Base-by-base conservation (phyloP, 2,888 invertebrate species). In the Melieria crassipennis region DNA sequence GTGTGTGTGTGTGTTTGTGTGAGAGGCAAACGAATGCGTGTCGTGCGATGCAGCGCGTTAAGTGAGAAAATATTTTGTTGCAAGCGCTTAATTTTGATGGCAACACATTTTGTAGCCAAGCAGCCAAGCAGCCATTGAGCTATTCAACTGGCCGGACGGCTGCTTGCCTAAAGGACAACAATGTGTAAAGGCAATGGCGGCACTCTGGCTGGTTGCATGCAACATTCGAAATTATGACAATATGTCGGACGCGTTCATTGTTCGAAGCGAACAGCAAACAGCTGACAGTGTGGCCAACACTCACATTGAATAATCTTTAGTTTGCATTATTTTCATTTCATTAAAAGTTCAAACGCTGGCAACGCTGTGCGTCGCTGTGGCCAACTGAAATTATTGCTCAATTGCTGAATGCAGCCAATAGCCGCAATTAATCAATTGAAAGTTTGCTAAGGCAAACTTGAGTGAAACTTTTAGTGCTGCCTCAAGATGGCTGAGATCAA, bases 351-450 rank as follows among this genome's bases (percentile, higher is more conserved):
- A n/a, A 10, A 43, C 43, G 6, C 16, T 16, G 7, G 5, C 45
- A 7, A 45, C 10, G 13, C 45, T 42, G 10, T 60, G 16, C 45
- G 42, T 5, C n/a, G 7, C 42, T 46, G 48, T 11, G n/a, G 13
- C n/a, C 50, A n/a, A 52, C 60, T 61, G 45, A 52, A 67, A 67
- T 61, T 67, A 61, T 61, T 67, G 60, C 67, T 43, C 60, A 67
- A 67, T 69, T 62, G 56, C 62, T 63, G n/a, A 48, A 63, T 48
- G 13, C 42, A 61, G 69, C 56, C 55, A 56, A 69, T 69, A 62
- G 69, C 62, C 69, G 69, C 69, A 69, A 69, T 69, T 69, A 69
- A 69, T 69, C 69, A 69, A 63, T 62, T 63, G 56, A 47, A 63
- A 61, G 43, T 67, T 67, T 67, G 45, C 67, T 67, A 60, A 52